These are phyloP conservation scores for Protodeltote pygarga DNA, from an alignment of 2,888 invertebrate species.

Conservation along the genomic window DNA sequence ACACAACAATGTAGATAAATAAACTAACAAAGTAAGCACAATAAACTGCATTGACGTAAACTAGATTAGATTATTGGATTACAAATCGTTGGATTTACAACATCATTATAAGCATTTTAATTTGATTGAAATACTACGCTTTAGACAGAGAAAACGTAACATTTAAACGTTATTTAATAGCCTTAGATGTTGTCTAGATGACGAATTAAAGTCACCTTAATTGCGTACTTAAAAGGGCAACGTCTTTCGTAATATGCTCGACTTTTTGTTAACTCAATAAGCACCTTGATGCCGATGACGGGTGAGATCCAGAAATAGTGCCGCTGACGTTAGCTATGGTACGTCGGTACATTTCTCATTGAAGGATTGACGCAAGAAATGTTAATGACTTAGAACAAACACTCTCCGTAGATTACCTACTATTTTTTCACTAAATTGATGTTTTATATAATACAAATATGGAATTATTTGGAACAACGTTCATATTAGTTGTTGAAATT, in stretches of 20 bases:
- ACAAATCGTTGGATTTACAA: slow-evolving; percentile 11
- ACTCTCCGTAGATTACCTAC: slow-evolving; percentile 40
- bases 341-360: slow-evolving; percentile 64
- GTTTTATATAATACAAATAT: neutral
- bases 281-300: slow-evolving; percentile 70
- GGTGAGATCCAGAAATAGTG: slow-evolving; percentile 70
- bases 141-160: slow-evolving; percentile 11
- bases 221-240: slow-evolving; percentile 56
- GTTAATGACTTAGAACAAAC: slow-evolving; percentile 71
- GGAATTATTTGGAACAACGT: too few relatives aligned
- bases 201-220: slow-evolving; percentile 59
- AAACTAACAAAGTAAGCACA: slow-evolving; percentile 33
- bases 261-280: slow-evolving; percentile 65
- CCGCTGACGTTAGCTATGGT: slow-evolving; percentile 68
- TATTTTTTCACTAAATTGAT: slow-evolving; percentile 27
- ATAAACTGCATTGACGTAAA: slow-evolving; percentile 35
- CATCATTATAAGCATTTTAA: slow-evolving; percentile 17
- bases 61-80: slow-evolving; percentile 38
- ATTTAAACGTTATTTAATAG: slow-evolving; percentile 39
- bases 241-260: slow-evolving; percentile 47
- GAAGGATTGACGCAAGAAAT: slow-evolving; percentile 75
- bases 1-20: slow-evolving; percentile 26
- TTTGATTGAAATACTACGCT: slow-evolving; percentile 10
- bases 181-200: slow-evolving; percentile 58
- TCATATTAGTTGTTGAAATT: too few relatives aligned